These are phyloP conservation scores for Cheilosia urbana DNA, from an alignment of 2,888 invertebrate species.

Conservation along the genomic window DNA sequence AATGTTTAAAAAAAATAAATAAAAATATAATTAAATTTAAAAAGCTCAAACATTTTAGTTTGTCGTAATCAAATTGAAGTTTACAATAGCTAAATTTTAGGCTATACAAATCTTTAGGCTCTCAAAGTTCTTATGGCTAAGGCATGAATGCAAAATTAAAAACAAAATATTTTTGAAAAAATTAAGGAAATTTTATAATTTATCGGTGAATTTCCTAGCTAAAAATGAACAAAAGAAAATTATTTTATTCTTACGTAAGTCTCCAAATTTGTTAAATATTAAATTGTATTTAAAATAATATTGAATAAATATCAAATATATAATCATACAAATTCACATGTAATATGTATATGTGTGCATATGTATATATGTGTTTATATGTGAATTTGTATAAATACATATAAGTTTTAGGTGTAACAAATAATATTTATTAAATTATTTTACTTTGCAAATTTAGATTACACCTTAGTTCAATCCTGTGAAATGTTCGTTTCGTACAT, in stretches of 20 bases:
- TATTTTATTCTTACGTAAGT: neutral
- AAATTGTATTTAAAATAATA: constrained; percentile 11
- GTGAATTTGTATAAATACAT: neutral
- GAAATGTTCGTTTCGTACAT: constrained; percentile 25
- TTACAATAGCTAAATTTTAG: constrained; percentile 80
- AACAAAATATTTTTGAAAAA: constrained; percentile 73
- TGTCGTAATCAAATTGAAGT: no score
- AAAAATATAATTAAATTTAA: constrained; percentile 77
- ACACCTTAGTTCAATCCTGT: constrained; percentile 5
- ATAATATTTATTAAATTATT: constrained; percentile 2
- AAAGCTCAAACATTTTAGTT: no score
- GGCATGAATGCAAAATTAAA: constrained; percentile 72
- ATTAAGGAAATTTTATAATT: constrained; percentile 76
- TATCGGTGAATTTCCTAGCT: constrained; percentile 82
- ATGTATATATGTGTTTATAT: neutral
- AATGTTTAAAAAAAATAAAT: neutral
- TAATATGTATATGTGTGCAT: neutral
- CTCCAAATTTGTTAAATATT: constrained; percentile 39
- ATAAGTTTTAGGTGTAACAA: neutral
- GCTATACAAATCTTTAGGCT: constrained; percentile 79
- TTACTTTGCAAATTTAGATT: neutral
- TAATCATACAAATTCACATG: constrained; percentile 67
- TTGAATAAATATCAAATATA: constrained; percentile 61
- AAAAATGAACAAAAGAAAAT: constrained; percentile 71
- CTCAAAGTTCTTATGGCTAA: constrained; percentile 75